phyloP scores from a whole-genome alignment of 2,888 invertebrate genomes.

The Melolontha melolontha region DNA sequence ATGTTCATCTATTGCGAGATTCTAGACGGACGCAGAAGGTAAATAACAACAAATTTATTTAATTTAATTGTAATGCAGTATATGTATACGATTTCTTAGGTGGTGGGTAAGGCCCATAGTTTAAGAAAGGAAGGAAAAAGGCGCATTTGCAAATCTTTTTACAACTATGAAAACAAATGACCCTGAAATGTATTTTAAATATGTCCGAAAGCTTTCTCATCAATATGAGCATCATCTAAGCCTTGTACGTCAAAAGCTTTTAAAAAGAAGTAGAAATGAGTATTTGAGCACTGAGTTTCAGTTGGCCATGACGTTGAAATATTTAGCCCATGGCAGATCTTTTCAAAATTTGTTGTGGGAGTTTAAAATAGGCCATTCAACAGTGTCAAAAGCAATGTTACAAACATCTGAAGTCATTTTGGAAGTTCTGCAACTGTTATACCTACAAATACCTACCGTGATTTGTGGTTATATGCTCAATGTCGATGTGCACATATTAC shows the following conservation, averaged over 20 bases:
- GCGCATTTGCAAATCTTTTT: slow-evolving; percentile 12
- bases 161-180: neutral
- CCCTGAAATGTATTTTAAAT: slow-evolving; percentile 19
- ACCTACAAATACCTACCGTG: slow-evolving; percentile 5
- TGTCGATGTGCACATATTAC: no score
- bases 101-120: slow-evolving; percentile 19
- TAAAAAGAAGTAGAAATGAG: slow-evolving; percentile 5
- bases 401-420: slow-evolving; percentile 9
- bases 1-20: no score
- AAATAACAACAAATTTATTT: no score
- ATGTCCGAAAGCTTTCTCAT: slow-evolving; percentile 3
- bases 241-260: neutral
- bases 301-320: slow-evolving; percentile 12
- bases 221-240: slow-evolving; percentile 18
- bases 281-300: slow-evolving; percentile 7
- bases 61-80: no score
- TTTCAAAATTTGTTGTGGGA: slow-evolving; percentile 19
- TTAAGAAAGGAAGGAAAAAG: slow-evolving; percentile 10
- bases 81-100: neutral
- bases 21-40: no score
- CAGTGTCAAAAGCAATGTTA: slow-evolving; percentile 8
- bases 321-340: neutral
- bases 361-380: slow-evolving; percentile 17
- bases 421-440: slow-evolving; percentile 9
- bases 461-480: no score